Conservation (phyloP, 2,797 vertebrate species). For the Synaphobranchus kaupii region DNA sequence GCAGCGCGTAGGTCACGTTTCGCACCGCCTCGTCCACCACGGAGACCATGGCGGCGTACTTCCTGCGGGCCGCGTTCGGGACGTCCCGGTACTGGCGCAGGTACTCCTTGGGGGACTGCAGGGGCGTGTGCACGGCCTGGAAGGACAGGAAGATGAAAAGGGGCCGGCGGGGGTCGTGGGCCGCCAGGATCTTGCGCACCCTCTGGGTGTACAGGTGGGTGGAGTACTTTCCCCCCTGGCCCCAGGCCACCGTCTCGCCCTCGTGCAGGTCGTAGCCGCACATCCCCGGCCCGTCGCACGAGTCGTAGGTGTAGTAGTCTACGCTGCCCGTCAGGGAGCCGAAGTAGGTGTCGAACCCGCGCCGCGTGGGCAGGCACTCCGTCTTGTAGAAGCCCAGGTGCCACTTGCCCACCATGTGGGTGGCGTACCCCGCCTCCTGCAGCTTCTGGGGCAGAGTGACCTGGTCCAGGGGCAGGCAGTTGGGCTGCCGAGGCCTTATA, state of each 20-base stretch:
- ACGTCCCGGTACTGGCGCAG: slow-evolving; percentile 87
- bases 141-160: slow-evolving; percentile 95
- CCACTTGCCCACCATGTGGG: slow-evolving; percentile 99
- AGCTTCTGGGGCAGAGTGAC: slow-evolving; percentile 92
- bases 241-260: slow-evolving; percentile 90
- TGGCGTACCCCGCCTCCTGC: slow-evolving; percentile 90
- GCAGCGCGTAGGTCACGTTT: slow-evolving; percentile 92
- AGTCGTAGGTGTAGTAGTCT: slow-evolving; percentile 93
- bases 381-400: slow-evolving; percentile 97
- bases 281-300: slow-evolving; percentile 88
- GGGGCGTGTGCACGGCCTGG: slow-evolving; percentile 92
- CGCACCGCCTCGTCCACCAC: slow-evolving; percentile 91
- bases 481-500: slow-evolving; percentile 93
- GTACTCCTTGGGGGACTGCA: slow-evolving; percentile 92
- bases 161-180: slow-evolving; percentile 79
- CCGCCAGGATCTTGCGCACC: slow-evolving; percentile 88
- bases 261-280: slow-evolving; percentile 95
- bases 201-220: slow-evolving; percentile 90
- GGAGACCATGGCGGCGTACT: slow-evolving; percentile 94
- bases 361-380: slow-evolving; percentile 90
- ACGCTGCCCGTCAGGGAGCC: slow-evolving; percentile 94
- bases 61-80: slow-evolving; percentile 87
- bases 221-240: slow-evolving; percentile 89
- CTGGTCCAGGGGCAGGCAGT: slow-evolving; percentile 90
- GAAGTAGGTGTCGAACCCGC: slow-evolving; percentile 93